Base-by-base conservation (phyloP, 2,888 invertebrate genomes). In the Heteropelma amictum region DNA sequence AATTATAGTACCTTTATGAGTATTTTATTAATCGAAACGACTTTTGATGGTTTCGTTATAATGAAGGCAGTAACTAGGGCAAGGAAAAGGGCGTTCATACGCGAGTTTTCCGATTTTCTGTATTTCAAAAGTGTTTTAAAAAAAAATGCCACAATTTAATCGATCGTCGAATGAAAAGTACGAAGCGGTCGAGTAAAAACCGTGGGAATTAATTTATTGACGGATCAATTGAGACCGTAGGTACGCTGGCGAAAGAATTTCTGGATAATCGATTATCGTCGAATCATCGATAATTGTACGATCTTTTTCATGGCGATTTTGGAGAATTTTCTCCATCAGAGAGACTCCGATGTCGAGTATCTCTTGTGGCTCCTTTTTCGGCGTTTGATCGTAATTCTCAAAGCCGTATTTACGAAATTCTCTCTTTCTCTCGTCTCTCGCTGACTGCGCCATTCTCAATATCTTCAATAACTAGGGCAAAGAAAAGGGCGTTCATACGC, bases 381-480 rank as follows among this genome's bases (percentile, higher is more conserved):
- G 68, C 8, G 28, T 65, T 17, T 40, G 42, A 35, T 67, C 33
- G 10, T 72, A 58, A 33, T 45, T 64, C 28, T 71, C 64, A n/a
- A 72, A 70, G 23, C 72, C 72, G 21, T 65, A 72, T 40, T 58
- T 67, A 10, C 64, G 28, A 17, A 72, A 75, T 64, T 67, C 30
- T 26, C 30, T 17, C 17, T 49, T 75, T 7, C 61, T 26, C 19
- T 72, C 49, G 28, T 72, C 64, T 12, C 72, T 75, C 38, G 75
- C 75, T 2, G 67, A 72, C 40, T 58, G 54, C 1, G 78, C 78
- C 60, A 77, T 75, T 51, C 42, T 60, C 2, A 53, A 58, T 1
- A 79, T 68, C n/a, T 56, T 77, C 35, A 71, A n/a, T n/a, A n/a
- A n/a, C n/a, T n/a, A n/a, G n/a, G n/a, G n/a, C n/a, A n/a, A n/a